phyloP scores from a whole-genome alignment of 2,113 vertebrate species.

The Psammodynastes pulverulentus region DNA sequence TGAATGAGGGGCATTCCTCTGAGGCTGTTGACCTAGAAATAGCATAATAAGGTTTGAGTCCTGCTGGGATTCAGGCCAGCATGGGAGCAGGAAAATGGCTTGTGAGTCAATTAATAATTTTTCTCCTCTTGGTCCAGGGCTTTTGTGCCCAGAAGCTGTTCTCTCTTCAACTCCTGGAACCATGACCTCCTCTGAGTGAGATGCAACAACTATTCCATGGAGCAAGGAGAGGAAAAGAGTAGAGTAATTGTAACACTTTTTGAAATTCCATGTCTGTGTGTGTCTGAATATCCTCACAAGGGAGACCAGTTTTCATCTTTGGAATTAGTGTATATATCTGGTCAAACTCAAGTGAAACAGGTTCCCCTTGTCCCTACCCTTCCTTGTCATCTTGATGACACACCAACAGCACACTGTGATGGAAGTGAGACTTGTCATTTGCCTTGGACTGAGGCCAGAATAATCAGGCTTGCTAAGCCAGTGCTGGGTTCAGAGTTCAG shows the following conservation, averaged over 20 bases:
- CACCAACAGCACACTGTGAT: background rate
- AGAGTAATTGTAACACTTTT: background rate
- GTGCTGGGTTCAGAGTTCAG: slow-evolving; percentile 29
- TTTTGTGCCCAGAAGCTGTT: background rate
- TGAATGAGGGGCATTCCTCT: background rate
- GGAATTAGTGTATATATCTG: background rate
- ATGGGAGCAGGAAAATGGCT: background rate
- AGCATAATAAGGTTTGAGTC: slow-evolving; percentile 13
- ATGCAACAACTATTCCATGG: background rate
- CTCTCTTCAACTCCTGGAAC: background rate
- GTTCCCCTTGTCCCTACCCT: slow-evolving; percentile 34
- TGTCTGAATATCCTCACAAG: background rate
- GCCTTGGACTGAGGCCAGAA: slow-evolving; percentile 21
- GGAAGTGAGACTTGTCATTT: slow-evolving; percentile 15
- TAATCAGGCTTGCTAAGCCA: background rate
- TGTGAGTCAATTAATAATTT: background rate
- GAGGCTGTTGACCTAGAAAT: slow-evolving; percentile 18
- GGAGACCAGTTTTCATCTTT: background rate
- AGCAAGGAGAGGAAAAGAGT: background rate
- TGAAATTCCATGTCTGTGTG: background rate
- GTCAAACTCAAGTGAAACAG: slow-evolving; percentile 21
- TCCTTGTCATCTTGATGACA: slow-evolving; percentile 24
- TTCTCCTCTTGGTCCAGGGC: background rate
- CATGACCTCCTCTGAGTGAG: background rate
- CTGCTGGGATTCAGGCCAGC: background rate